These are phyloP conservation scores for Drosophila truncata DNA, from an alignment of 1,140 invertebrate genomes.

Conservation along the genomic window DNA sequence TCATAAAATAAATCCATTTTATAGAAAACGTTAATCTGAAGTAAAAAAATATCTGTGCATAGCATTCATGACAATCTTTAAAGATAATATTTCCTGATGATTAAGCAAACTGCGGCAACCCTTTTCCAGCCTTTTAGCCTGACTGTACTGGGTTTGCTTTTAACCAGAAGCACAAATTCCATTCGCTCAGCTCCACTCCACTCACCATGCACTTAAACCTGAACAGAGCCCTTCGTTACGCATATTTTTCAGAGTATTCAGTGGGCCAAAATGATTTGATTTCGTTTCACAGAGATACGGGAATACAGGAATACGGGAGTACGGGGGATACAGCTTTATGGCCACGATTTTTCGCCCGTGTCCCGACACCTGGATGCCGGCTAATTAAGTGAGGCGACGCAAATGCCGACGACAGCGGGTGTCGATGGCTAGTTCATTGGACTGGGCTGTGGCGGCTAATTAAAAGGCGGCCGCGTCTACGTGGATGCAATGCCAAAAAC, in stretches of 20 bases:
- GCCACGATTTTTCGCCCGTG: constrained; percentile 17
- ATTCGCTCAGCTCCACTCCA: constrained; percentile 1
- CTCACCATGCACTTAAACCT: constrained; percentile 1
- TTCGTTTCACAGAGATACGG: constrained; percentile 12
- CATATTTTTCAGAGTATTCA: constrained; percentile 27
- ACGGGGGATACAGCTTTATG: constrained; percentile 1
- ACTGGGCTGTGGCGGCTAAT: constrained; percentile 57
- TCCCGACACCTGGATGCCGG: constrained; percentile 26
- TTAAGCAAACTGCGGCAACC: background rate
- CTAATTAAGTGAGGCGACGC: constrained; percentile 62
- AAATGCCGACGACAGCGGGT: constrained; percentile 28
- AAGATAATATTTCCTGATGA: background rate
- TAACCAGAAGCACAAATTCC: constrained; percentile 26
- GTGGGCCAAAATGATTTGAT: constrained; percentile 43
- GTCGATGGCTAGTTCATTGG: constrained; percentile 47
- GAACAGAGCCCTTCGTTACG: background rate
- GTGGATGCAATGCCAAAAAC: constrained; percentile 67
- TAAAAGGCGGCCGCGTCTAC: constrained; percentile 72
- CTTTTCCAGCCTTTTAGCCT: background rate
- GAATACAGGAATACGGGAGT: background rate
- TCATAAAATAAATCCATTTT: background rate
- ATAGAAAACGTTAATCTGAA: background rate
- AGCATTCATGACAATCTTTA: background rate
- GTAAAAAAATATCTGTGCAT: background rate
- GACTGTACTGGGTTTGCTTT: constrained; percentile 14